phyloP scores from a whole-genome alignment of 2,797 vertebrate species.

The Discoglossus pictus region DNA sequence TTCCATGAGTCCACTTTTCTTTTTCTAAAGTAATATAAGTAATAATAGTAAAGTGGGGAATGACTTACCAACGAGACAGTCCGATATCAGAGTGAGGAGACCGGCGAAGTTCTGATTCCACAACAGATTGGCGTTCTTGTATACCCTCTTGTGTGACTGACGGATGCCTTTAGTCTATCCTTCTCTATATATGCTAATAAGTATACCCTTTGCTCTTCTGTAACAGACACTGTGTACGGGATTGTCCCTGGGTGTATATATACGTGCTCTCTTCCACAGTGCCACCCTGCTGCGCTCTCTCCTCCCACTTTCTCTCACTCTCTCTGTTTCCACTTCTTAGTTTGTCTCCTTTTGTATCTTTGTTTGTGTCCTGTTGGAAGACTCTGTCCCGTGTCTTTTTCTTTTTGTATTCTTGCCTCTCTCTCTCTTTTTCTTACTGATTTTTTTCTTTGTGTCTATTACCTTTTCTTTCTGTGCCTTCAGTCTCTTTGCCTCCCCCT shows the following conservation, averaged over 20 bases:
- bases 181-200: too few relatives aligned
- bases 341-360: background rate
- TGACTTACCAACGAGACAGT: conserved; percentile 17
- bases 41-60: too few relatives aligned
- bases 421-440: too few relatives aligned
- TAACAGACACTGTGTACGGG: background rate
- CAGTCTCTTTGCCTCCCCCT: too few relatives aligned
- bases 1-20: too few relatives aligned
- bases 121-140: conserved; percentile 3
- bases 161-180: background rate
- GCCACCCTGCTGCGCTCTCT: background rate
- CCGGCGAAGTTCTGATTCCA: background rate
- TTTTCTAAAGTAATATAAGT: too few relatives aligned
- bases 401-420: too few relatives aligned
- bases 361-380: background rate
- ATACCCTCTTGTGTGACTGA: background rate
- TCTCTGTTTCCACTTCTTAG: background rate
- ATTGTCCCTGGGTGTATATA: background rate
- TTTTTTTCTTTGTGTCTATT: too few relatives aligned
- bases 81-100: conserved; percentile 12
- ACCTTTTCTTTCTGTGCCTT: too few relatives aligned
- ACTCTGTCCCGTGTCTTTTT: too few relatives aligned
- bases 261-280: background rate
- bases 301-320: background rate
- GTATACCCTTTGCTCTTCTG: too few relatives aligned